These are phyloP conservation scores for Pyxicephalus adspersus DNA, from an alignment of 2,113 vertebrate species.

Conservation along the genomic window DNA sequence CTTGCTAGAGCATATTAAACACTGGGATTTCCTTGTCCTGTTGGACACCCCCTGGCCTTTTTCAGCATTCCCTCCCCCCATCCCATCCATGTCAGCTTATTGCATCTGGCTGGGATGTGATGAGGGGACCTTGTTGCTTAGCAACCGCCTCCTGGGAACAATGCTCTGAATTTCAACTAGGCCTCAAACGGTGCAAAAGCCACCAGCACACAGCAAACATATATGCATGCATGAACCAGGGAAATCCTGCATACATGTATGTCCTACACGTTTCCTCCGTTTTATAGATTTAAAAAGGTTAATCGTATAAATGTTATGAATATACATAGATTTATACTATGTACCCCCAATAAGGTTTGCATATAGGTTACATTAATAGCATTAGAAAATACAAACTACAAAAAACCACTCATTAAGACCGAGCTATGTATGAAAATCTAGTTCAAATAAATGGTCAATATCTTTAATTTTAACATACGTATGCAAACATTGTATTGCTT, in stretches of 20 bases:
- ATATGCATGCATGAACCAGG: conserved; percentile 5
- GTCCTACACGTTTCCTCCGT: not conserved
- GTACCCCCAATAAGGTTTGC: too few relatives aligned
- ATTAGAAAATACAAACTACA: too few relatives aligned
- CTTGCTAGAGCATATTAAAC: conserved; percentile 19
- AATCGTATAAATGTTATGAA: not conserved
- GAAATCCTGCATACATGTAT: not conserved
- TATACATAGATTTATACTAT: too few relatives aligned
- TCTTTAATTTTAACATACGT: too few relatives aligned
- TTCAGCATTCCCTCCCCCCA: conserved; percentile 52
- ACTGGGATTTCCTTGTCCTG: conserved; percentile 44
- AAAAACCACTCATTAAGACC: too few relatives aligned
- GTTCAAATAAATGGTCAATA: too few relatives aligned
- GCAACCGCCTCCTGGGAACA: conserved; percentile 74
- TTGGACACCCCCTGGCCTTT: conserved; percentile 24
- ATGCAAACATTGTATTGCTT: too few relatives aligned
- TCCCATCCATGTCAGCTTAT: conserved; percentile 60
- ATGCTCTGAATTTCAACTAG: conserved; percentile 67
- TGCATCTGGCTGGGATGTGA: conserved; percentile 68
- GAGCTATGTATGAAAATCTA: too few relatives aligned
- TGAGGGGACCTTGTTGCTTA: conserved; percentile 72
- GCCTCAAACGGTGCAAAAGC: conserved; percentile 58
- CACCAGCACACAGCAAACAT: conserved; percentile 23
- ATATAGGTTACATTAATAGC: too few relatives aligned
- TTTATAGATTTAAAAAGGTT: not conserved